Conservation (phyloP, 2,797 vertebrate species). For the Denticeps clupeoides region DNA sequence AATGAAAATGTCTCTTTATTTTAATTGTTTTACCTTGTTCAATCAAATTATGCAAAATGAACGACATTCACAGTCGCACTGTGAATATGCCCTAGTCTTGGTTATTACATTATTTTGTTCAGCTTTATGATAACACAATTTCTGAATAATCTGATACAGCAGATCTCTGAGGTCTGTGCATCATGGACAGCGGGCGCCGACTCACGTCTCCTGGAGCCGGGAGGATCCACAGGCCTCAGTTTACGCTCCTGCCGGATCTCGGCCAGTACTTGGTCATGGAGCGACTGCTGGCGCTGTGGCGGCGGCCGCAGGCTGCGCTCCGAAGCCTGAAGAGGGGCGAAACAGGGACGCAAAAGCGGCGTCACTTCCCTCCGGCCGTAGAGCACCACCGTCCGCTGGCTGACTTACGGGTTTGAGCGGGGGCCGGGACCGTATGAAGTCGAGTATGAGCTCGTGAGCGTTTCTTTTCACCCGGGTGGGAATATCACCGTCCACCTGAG, state of each 20-base stretch:
- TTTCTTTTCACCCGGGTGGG: conserved; percentile 80
- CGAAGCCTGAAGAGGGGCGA: conserved; percentile 56
- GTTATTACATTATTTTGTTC: too few relatives aligned
- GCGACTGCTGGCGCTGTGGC: conserved; percentile 67
- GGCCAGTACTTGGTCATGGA: conserved; percentile 82
- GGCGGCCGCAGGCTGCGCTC: conserved; percentile 75
- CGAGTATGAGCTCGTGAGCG: conserved; percentile 84
- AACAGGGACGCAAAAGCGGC: background rate
- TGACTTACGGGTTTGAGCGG: conserved; percentile 81
- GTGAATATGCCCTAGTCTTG: too few relatives aligned
- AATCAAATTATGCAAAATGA: too few relatives aligned
- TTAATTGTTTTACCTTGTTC: too few relatives aligned
- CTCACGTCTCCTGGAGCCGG: conserved; percentile 47
- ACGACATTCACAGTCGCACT: too few relatives aligned
- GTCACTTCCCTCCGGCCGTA: too few relatives aligned
- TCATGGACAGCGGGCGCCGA: too few relatives aligned
- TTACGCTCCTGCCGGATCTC: conserved; percentile 84
- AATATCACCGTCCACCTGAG: conserved; percentile 81
- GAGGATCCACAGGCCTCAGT: conserved; percentile 64
- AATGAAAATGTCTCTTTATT: too few relatives aligned
- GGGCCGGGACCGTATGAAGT: conserved; percentile 90
- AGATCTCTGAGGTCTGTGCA: too few relatives aligned
- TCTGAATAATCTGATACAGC: too few relatives aligned
- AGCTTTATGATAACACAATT: too few relatives aligned
- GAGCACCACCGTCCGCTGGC: background rate